Evolutionary conservation across 2,797 vertebrate genomes (phyloP), one percentile per base, ranked within the genome.

Genomic region (Microctenopoma stevenorrisi): DNA sequence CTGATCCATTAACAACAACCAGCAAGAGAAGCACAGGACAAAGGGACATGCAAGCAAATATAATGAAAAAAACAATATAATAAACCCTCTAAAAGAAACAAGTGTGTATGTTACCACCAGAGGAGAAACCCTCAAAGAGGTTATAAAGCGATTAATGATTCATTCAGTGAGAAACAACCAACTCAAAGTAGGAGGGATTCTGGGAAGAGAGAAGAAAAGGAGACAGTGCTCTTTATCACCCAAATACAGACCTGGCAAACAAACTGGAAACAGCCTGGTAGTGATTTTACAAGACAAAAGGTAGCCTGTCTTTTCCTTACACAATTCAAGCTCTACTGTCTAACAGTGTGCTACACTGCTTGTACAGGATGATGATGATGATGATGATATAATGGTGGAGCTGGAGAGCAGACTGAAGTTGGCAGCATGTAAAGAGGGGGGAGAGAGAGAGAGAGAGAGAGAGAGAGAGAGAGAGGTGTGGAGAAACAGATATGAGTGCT

Each of bases 231-330:
- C 76, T 89, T 88, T 88, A 91, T 89, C 84, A 86, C 83, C 79
- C 74, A 83, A 89, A 88, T 58, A 83, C 65, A 83, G 78, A 68
- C 55, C 72, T 62, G 75, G 84, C 79, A 68, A 77, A 68, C 62
- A 60, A 72, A 74, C 62, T 88, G 88, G 83, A 86, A 86, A 79
- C 87, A 93, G 90, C 71, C 90, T 92, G 88, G 86, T 77, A 87
- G 76, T 89, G 78, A 93, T 90, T 91, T 91, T 72, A 81, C 38
- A 57, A 91, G 88, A 93, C 93, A 93, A 93, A 94, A 93, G 90
- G 83, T 88, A 77, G 84, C 87, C 90, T 93, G 88, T 93, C 78
- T 86, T 74, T 70, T 77, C 59, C 55, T 71, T 61, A 56, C 79
- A 86, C 74, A 79, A 44, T 76, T 78, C 67, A 42, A 68, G 40